Conservation (phyloP, 2,113 vertebrate genomes). For the Macaca nemestrina region DNA sequence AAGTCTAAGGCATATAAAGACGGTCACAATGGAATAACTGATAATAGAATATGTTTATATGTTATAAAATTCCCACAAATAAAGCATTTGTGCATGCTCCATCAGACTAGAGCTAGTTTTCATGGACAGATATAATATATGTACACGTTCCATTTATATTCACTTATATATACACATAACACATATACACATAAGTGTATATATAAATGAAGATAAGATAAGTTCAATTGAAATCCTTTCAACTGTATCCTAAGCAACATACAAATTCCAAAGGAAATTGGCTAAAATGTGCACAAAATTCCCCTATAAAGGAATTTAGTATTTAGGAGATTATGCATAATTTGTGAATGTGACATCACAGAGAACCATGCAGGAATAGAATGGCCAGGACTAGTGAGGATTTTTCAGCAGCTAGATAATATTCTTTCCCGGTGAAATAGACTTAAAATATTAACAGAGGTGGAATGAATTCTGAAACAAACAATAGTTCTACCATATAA, state of each 20-base stretch:
- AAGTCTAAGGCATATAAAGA: slow-evolving; percentile 26
- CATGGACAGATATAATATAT: not conserved
- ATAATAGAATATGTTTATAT: not conserved
- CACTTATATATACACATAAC: not conserved
- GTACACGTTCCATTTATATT: not conserved
- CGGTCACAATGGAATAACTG: not conserved
- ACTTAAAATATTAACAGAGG: slow-evolving; percentile 9
- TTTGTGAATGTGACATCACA: not conserved
- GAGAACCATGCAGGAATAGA: not conserved
- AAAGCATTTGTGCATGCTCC: not conserved
- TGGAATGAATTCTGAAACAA: not conserved
- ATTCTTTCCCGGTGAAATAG: not conserved
- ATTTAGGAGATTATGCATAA: slow-evolving; percentile 3
- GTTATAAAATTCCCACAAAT: slow-evolving; percentile 3
- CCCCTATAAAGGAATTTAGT: not conserved
- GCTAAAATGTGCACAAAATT: slow-evolving; percentile 38
- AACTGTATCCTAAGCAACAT: not conserved
- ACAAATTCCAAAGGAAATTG: slow-evolving; percentile 11
- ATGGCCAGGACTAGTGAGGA: not conserved
- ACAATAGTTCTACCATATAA: not conserved
- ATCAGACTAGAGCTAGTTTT: not conserved
- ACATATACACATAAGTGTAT: not conserved
- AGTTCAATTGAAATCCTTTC: slow-evolving; percentile 42
- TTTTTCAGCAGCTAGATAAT: slow-evolving; percentile 11
- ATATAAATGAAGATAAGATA: not conserved